Conservation (phyloP, 2,888 invertebrate genomes). For the Stenodera caucasica region DNA sequence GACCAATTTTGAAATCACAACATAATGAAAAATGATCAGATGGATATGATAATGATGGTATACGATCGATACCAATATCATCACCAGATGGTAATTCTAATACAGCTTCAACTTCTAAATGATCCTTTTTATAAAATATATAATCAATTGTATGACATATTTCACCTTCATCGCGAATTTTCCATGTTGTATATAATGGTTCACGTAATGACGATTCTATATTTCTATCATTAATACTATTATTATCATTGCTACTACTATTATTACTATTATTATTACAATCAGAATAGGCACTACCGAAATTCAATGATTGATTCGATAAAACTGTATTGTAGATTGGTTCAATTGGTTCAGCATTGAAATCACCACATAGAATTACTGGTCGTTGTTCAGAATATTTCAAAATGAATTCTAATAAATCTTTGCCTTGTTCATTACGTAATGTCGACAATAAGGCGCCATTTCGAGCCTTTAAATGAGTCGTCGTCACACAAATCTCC, state of each 20-base stretch:
- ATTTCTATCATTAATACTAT: constrained; percentile 43
- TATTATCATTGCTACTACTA: background rate
- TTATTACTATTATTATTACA: constrained; percentile 30
- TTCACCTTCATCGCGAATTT: constrained; percentile 70
- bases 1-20: constrained; percentile 59
- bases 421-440: constrained; percentile 72
- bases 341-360: constrained; percentile 75
- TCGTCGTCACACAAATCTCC: constrained; percentile 69
- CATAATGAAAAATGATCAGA: constrained; percentile 78
- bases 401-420: constrained; percentile 63
- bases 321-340: constrained; percentile 67
- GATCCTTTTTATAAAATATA: constrained; percentile 65
- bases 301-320: constrained; percentile 51
- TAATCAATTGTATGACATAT: constrained; percentile 76
- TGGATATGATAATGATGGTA: constrained; percentile 70
- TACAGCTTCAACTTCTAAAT: constrained; percentile 61
- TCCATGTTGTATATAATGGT: constrained; percentile 77
- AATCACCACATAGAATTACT: constrained; percentile 71
- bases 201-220: constrained; percentile 54
- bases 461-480: constrained; percentile 73
- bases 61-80: constrained; percentile 67
- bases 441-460: constrained; percentile 68
- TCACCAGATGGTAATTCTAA: constrained; percentile 66
- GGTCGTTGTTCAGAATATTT: constrained; percentile 59
- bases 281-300: constrained; percentile 62